phyloP scores from a whole-genome alignment of 2,797 vertebrate species.

The Manis pentadactyla region DNA sequence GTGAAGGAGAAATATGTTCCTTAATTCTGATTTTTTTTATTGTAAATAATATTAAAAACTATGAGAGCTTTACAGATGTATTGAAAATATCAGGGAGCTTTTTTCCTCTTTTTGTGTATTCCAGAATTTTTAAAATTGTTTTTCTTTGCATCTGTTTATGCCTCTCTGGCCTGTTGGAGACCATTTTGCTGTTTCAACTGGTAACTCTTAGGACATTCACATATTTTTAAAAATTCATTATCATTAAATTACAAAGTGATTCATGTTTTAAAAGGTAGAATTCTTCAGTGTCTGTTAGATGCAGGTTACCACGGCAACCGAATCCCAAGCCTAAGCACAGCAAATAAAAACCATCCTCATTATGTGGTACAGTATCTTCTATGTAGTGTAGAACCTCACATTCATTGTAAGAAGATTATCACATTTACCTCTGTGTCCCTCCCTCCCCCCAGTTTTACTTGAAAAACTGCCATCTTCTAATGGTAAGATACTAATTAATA shows the following conservation, averaged over 20 bases:
- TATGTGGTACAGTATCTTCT: neutral
- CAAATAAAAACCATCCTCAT: slow-evolving; percentile 44
- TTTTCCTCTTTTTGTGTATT: neutral
- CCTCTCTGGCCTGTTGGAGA: slow-evolving; percentile 20
- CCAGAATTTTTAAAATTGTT: neutral
- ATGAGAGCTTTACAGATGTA: neutral
- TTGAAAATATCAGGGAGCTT: neutral
- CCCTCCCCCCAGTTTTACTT: neutral
- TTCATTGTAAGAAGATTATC: neutral
- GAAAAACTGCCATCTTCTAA: slow-evolving; percentile 20
- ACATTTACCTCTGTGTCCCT: neutral
- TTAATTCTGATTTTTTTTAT: slow-evolving; percentile 35
- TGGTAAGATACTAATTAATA: slow-evolving; percentile 40
- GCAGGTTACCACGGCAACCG: slow-evolving; percentile 65
- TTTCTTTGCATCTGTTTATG: slow-evolving; percentile 14
- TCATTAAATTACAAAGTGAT: slow-evolving; percentile 58
- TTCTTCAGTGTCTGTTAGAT: slow-evolving; percentile 46
- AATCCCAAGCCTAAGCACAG: slow-evolving; percentile 23
- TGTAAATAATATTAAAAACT: slow-evolving; percentile 34
- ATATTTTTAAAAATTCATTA: slow-evolving; percentile 38
- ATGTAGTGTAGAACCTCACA: neutral
- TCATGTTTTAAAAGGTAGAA: slow-evolving; percentile 50
- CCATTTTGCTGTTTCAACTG: slow-evolving; percentile 1
- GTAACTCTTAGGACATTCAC: neutral
- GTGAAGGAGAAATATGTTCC: neutral